Evolutionary conservation across 2,113 vertebrate genomes (phyloP).

Genomic region (Mesoclemmys tuberculata): DNA sequence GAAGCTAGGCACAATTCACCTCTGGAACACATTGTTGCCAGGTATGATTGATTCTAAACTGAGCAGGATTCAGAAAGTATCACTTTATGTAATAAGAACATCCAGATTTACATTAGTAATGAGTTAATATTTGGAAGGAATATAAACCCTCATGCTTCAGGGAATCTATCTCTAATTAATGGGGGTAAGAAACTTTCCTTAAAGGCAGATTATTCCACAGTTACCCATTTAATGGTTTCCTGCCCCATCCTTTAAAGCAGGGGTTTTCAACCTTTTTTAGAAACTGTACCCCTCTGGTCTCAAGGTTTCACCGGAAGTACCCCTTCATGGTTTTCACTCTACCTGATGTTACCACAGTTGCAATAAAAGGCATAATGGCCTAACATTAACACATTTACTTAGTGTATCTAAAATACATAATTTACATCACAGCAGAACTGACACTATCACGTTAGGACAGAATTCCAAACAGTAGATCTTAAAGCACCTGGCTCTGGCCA

Average conservation of each 20-base stretch:
- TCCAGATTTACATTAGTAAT: background rate
- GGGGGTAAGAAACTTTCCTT: background rate
- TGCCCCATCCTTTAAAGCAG: background rate
- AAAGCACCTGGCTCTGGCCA: too few relatives aligned
- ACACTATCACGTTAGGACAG: too few relatives aligned
- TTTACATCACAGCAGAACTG: too few relatives aligned
- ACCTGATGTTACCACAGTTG: too few relatives aligned
- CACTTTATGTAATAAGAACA: background rate
- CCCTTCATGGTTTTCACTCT: too few relatives aligned
- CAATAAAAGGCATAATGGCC: too few relatives aligned
- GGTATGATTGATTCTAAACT: background rate
- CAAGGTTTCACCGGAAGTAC: too few relatives aligned
- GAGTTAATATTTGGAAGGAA: background rate
- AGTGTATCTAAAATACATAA: too few relatives aligned
- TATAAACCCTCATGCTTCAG: background rate
- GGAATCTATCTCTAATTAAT: background rate
- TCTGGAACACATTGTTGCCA: background rate
- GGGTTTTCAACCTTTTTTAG: too few relatives aligned
- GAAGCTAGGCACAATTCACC: background rate
- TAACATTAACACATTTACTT: too few relatives aligned
- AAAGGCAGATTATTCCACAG: background rate
- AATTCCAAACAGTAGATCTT: too few relatives aligned
- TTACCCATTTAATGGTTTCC: background rate
- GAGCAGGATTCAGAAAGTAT: background rate
- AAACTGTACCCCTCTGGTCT: too few relatives aligned